These are phyloP conservation scores for Rhodeus uyekii DNA, from an alignment of 2,797 vertebrate genomes.

Conservation along the genomic window DNA sequence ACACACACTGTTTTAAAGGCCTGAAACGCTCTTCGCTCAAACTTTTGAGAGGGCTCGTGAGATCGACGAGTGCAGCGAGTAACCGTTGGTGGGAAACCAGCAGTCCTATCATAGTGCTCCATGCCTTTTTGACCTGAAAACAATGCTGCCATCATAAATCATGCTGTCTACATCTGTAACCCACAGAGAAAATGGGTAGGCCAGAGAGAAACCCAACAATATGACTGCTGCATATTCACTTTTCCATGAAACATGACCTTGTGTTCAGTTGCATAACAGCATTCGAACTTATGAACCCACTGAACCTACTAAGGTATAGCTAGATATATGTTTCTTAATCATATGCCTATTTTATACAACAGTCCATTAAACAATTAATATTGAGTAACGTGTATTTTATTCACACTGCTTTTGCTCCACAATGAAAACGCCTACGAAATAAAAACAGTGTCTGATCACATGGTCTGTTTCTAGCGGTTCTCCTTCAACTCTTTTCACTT, in stretches of 20 bases:
- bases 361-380: not conserved
- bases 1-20: conserved; percentile 33
- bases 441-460: no score
- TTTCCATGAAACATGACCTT: not conserved
- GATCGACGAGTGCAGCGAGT: conserved; percentile 19
- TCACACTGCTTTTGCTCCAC: not conserved
- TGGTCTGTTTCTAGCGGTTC: no score
- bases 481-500: no score
- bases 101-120: not conserved
- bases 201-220: not conserved
- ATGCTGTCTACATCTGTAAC: conserved; percentile 8
- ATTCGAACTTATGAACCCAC: not conserved
- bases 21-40: not conserved
- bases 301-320: not conserved
- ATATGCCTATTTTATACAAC: not conserved
- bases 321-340: not conserved
- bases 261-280: conserved; percentile 8
- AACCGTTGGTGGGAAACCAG: conserved; percentile 9
- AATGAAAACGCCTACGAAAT: not conserved
- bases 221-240: not conserved
- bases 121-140: conserved; percentile 29
- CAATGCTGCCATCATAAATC: conserved; percentile 44
- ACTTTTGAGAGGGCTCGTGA: conserved; percentile 22
- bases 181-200: not conserved
- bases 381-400: not conserved